Conservation (phyloP, 2,113 vertebrate species). For the Aspidoscelis tigris region DNA sequence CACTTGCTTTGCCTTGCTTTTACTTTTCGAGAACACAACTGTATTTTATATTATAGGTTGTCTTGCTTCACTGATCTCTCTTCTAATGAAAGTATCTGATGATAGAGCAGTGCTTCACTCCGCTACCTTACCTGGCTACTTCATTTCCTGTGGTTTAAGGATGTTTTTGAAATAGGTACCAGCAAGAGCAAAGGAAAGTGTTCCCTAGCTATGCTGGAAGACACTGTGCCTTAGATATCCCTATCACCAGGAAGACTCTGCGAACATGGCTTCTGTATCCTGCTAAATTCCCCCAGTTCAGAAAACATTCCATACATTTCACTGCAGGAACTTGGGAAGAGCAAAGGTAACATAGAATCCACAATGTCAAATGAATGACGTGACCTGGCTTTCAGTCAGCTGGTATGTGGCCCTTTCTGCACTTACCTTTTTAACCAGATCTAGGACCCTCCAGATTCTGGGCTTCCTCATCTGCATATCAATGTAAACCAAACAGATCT, state of each 20-base stretch:
- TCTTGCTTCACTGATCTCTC: conserved; percentile 19
- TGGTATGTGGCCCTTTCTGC: too few species aligned
- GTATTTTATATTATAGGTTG: conserved; percentile 34
- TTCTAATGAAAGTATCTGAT: conserved; percentile 24
- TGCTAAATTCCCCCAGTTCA: background rate
- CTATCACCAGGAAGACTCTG: background rate
- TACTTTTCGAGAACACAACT: conserved; percentile 8
- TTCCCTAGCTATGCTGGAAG: conserved; percentile 10
- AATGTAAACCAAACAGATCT: too few species aligned
- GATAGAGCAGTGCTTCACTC: conserved; percentile 7
- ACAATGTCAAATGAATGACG: too few species aligned
- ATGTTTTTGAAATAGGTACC: conserved; percentile 5
- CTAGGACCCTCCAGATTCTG: too few species aligned
- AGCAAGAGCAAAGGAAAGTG: background rate
- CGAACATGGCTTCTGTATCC: background rate
- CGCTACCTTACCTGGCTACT: background rate
- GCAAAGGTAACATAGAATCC: too few species aligned
- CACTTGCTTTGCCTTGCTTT: conserved; percentile 6
- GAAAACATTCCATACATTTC: background rate
- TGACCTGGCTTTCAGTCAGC: too few species aligned
- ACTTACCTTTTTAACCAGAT: too few species aligned
- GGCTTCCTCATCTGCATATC: too few species aligned
- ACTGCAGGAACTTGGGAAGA: too few species aligned
- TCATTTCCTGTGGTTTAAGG: background rate
- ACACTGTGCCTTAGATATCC: background rate